Evolutionary conservation across 2,797 vertebrate genomes (phyloP).

Genomic region (Sebastes nivosus): DNA sequence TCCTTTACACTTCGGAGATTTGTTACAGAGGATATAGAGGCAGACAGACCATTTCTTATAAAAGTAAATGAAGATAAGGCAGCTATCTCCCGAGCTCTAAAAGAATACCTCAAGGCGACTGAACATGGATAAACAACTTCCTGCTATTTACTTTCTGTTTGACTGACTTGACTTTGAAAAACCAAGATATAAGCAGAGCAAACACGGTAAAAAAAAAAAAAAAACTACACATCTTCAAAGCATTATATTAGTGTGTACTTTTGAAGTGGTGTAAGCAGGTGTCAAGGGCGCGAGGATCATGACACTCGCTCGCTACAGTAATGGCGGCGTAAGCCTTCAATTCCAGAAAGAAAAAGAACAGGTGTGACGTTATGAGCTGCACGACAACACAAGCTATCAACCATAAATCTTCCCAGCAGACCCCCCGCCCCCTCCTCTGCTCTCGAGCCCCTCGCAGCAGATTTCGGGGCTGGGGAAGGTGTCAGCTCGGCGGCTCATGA

Average conservation of each 20-base stretch:
- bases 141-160: conserved; percentile 1
- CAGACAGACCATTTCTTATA: not conserved
- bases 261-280: conserved; percentile 25
- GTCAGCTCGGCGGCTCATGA: conserved; percentile 60
- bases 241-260: not conserved
- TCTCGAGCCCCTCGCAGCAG: conserved; percentile 14
- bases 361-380: conserved; percentile 59
- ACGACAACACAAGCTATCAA: conserved; percentile 42
- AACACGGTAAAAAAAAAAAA: not conserved
- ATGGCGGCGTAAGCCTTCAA: conserved; percentile 18
- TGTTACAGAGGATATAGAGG: too few species aligned
- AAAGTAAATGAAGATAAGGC: not conserved
- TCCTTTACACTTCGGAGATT: not conserved
- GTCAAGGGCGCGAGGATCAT: conserved; percentile 19
- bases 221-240: not conserved
- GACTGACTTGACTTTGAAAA: conserved; percentile 4
- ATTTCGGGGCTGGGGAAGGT: conserved; percentile 30
- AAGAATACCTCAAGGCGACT: not conserved
- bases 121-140: conserved; percentile 11
- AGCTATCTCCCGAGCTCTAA: not conserved
- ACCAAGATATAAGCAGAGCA: not conserved
- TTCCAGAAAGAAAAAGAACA: conserved; percentile 63
- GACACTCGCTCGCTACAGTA: not conserved
- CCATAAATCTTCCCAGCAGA: conserved; percentile 56
- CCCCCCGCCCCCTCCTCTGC: not conserved